These are phyloP conservation scores for Crocuta crocuta DNA, from an alignment of 2,113 vertebrate species.

Conservation along the genomic window DNA sequence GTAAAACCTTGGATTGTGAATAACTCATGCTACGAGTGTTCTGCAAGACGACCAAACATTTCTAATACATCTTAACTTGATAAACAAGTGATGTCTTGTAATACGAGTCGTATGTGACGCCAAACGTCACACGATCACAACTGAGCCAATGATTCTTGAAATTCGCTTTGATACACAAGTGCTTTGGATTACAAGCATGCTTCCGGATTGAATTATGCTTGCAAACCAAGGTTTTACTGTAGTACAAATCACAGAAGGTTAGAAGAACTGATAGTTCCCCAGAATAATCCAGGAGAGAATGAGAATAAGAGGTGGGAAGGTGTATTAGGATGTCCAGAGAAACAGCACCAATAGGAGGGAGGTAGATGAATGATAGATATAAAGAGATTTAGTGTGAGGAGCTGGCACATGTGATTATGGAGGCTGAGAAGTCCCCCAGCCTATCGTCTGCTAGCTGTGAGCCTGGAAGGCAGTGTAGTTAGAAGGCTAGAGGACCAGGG, in stretches of 20 bases:
- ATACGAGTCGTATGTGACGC: accelerated
- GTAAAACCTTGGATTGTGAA: too few relatives aligned
- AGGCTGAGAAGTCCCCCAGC: neutral
- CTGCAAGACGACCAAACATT: too few relatives aligned
- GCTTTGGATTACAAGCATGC: too few relatives aligned
- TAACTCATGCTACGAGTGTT: too few relatives aligned
- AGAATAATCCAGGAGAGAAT: neutral
- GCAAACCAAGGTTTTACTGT: too few relatives aligned
- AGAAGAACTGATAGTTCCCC: neutral
- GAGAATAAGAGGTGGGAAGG: neutral
- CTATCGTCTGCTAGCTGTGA: neutral
- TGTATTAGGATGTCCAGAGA: neutral
- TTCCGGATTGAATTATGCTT: too few relatives aligned
- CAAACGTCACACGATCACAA: too few relatives aligned
- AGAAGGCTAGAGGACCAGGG: neutral
- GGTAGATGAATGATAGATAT: neutral
- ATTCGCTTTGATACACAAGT: too few relatives aligned
- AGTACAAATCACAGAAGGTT: neutral
- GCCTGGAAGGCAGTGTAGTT: neutral
- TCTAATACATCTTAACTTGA: too few relatives aligned
- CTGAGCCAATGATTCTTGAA: too few relatives aligned
- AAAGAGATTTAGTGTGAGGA: neutral
- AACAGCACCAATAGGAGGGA: neutral
- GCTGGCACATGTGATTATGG: neutral
- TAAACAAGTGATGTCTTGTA: too few relatives aligned